phyloP scores from a whole-genome alignment of 1,140 invertebrate genomes.

The Bombus sibiricus region DNA sequence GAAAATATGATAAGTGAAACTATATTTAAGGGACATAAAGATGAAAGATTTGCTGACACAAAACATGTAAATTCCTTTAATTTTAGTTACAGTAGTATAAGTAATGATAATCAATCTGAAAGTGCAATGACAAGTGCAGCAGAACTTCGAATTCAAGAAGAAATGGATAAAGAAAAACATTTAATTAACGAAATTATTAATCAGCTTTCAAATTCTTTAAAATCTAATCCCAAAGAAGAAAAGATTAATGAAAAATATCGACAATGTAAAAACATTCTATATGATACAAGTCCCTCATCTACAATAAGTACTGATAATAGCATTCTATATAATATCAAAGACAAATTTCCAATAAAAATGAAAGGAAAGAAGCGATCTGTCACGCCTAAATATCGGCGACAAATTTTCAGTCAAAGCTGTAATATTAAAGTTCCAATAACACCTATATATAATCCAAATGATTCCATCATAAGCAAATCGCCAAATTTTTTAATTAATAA shows the following conservation, averaged over 20 bases:
- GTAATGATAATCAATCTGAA: conserved; percentile 6
- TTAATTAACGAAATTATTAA: conserved; percentile 71
- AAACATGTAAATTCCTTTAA: neutral
- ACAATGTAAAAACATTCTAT: neutral
- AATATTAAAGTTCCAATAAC: conserved; percentile 31
- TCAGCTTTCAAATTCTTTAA: conserved; percentile 67
- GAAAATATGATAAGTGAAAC: conserved; percentile 12
- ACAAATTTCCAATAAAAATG: conserved; percentile 28
- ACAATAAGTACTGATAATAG: conserved; percentile 5
- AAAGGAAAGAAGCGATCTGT: neutral
- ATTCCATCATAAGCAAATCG: conserved; percentile 52
- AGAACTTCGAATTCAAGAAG: conserved; percentile 44
- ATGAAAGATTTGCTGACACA: neutral
- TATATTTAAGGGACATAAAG: neutral
- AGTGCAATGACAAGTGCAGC: conserved; percentile 4
- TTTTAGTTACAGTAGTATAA: neutral
- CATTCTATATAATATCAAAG: neutral
- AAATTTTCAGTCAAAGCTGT: conserved; percentile 41
- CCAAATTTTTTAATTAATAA: conserved; percentile 41
- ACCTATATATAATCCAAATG: conserved; percentile 16
- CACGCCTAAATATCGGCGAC: conserved; percentile 12
- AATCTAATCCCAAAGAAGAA: conserved; percentile 17
- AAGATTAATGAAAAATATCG: neutral
- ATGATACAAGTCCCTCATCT: conserved; percentile 8
- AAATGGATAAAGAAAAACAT: conserved; percentile 59